These are phyloP conservation scores for Hyles euphorbiae DNA, from an alignment of 1,140 invertebrate genomes.

Conservation along the genomic window DNA sequence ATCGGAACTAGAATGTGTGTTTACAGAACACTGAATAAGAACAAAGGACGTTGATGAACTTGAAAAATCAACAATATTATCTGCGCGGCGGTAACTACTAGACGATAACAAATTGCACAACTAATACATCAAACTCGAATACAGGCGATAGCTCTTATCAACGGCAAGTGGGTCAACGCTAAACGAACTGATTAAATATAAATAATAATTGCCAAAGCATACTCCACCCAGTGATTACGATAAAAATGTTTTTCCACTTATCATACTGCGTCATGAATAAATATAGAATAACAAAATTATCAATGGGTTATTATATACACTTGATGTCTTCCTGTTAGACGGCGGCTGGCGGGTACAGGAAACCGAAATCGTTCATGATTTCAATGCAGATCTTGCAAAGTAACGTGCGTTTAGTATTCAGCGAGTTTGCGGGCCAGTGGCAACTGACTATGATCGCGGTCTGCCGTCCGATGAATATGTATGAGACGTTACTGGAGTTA, in stretches of 20 bases:
- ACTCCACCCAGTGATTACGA: conserved; percentile 7
- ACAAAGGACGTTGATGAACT: conserved; percentile 31
- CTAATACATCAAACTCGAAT: conserved; percentile 42
- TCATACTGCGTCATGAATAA: conserved; percentile 22
- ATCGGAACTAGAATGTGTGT: conserved; percentile 18
- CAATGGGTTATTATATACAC: conserved; percentile 22
- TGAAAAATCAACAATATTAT: conserved; percentile 33
- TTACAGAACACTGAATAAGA: conserved; percentile 18
- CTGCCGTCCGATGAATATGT: conserved; percentile 60
- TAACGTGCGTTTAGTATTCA: conserved; percentile 62
- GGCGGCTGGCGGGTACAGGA: conserved; percentile 33
- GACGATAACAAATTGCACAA: conserved; percentile 53
- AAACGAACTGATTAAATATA: conserved; percentile 22
- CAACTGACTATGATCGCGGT: conserved; percentile 51
- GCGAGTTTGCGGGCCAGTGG: conserved; percentile 58
- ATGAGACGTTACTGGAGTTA: conserved; percentile 50
- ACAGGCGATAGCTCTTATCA: conserved; percentile 50
- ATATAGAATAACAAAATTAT: conserved; percentile 20
- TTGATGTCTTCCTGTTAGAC: conserved; percentile 40
- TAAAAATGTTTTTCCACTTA: conserved; percentile 19
- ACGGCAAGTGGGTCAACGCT: conserved; percentile 47
- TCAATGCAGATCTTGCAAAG: conserved; percentile 60
- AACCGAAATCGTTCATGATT: conserved; percentile 60
- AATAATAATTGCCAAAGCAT: conserved; percentile 14
- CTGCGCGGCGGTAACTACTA: conserved; percentile 20